phyloP scores from a whole-genome alignment of 2,797 vertebrate species.

The Poecilia wingei region DNA sequence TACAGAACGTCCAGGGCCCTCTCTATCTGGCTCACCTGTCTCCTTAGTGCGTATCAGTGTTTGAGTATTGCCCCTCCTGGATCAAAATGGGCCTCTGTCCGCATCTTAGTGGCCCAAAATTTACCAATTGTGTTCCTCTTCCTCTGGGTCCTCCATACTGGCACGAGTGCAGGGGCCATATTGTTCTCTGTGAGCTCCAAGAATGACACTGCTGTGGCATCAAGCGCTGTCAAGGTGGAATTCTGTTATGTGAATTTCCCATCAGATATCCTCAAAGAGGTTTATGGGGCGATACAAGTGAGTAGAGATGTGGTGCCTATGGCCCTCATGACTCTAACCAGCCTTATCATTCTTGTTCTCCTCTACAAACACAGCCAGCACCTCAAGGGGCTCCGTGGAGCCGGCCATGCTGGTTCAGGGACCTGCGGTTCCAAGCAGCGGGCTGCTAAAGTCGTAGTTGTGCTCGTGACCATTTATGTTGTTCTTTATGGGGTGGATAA shows the following conservation, averaged over 20 bases:
- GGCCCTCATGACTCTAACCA: slow-evolving; percentile 76
- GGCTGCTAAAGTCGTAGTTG: slow-evolving; percentile 76
- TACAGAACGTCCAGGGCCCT: slow-evolving; percentile 78
- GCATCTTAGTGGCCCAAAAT: slow-evolving; percentile 45
- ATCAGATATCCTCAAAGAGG: slow-evolving; percentile 60
- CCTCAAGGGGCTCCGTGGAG: slow-evolving; percentile 66
- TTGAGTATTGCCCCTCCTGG: slow-evolving; percentile 77
- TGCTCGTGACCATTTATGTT: slow-evolving; percentile 78
- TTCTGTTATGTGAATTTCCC: slow-evolving; percentile 79
- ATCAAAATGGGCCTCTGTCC: slow-evolving; percentile 67
- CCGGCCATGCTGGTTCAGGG: not conserved
- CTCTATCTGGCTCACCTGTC: slow-evolving; percentile 84
- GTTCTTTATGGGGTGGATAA: slow-evolving; percentile 80
- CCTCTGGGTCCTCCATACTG: slow-evolving; percentile 77
- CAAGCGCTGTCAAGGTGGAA: slow-evolving; percentile 71
- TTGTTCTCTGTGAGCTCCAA: slow-evolving; percentile 62
- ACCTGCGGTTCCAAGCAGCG: slow-evolving; percentile 62
- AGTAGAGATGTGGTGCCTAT: slow-evolving; percentile 81
- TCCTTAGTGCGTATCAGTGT: slow-evolving; percentile 79
- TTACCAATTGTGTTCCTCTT: slow-evolving; percentile 67
- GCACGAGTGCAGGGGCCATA: slow-evolving; percentile 58
- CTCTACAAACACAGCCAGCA: slow-evolving; percentile 78
- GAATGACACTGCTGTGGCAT: slow-evolving; percentile 47
- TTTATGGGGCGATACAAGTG: slow-evolving; percentile 73
- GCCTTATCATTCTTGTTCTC: slow-evolving; percentile 77